Evolutionary conservation across 2,797 vertebrate species (phyloP).

Genomic region (Aldrovandia affinis): DNA sequence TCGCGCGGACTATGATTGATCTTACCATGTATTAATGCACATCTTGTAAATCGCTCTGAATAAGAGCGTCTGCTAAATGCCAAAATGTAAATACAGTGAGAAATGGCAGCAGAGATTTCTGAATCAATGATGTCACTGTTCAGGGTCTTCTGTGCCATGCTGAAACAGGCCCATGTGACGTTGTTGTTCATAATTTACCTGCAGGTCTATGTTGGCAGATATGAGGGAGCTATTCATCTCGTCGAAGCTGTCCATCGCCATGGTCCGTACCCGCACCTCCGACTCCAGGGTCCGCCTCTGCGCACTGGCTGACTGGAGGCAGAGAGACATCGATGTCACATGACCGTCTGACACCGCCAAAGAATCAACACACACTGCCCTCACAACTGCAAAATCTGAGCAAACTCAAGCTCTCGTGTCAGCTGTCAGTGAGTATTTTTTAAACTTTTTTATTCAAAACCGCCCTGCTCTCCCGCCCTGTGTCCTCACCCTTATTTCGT

Average conservation of each 20-base stretch:
- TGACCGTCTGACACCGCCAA: neutral
- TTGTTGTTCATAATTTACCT: conserved; percentile 69
- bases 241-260: conserved; percentile 87
- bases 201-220: conserved; percentile 83
- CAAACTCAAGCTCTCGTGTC: neutral
- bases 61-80: too few relatives aligned
- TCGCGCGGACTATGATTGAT: too few relatives aligned
- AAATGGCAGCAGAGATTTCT: neutral
- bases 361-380: neutral
- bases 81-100: too few relatives aligned
- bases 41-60: too few relatives aligned
- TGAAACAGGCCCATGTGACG: neutral
- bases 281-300: conserved; percentile 82
- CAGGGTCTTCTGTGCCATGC: neutral
- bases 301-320: conserved; percentile 78
- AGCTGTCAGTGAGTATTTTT: neutral
- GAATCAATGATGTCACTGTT: neutral
- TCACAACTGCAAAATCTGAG: neutral
- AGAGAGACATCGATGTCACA: neutral
- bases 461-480: neutral
- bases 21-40: too few relatives aligned
- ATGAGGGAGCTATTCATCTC: conserved; percentile 89
- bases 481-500: conserved; percentile 81
- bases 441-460: neutral
- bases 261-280: conserved; percentile 80